Evolutionary conservation across 1,140 invertebrate genomes (phyloP).

Genomic region (Drosophila kohkoa): DNA sequence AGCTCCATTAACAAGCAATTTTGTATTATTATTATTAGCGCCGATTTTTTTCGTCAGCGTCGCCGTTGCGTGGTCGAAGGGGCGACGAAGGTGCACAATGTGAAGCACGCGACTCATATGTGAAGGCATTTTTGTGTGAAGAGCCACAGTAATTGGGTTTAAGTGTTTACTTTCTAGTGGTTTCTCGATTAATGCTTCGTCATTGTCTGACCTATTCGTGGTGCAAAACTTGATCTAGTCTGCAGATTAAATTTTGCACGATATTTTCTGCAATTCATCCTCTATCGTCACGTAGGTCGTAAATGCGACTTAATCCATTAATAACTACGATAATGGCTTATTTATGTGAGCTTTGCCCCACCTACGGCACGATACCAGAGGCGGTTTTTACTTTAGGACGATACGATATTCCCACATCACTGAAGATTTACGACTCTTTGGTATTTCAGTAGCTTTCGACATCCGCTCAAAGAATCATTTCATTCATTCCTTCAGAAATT

Average conservation of each 20-base stretch:
- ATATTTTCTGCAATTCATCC: conserved; percentile 28
- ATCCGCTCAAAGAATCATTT: no score
- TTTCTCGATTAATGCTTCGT: conserved; percentile 1
- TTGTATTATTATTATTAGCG: conserved; percentile 77
- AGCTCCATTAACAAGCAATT: conserved; percentile 70
- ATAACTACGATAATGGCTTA: not conserved
- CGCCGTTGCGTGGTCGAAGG: not conserved
- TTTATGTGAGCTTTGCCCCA: not conserved
- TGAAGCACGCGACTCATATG: conserved; percentile 18
- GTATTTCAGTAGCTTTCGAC: not conserved
- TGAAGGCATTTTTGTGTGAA: not conserved
- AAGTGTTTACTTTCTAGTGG: conserved; percentile 7
- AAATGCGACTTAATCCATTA: conserved; percentile 14
- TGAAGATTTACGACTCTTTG: not conserved
- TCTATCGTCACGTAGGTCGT: conserved; percentile 15
- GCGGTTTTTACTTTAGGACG: not conserved
- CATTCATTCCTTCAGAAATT: no score
- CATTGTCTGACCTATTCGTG: conserved; percentile 15
- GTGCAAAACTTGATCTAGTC: conserved; percentile 19
- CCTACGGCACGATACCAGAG: conserved; percentile 10
- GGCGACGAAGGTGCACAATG: no score
- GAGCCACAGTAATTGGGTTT: not conserved
- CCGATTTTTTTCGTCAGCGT: conserved; percentile 51
- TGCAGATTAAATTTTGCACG: conserved; percentile 27
- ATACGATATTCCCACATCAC: not conserved